These are phyloP conservation scores for Bombylius major DNA, from an alignment of 2,888 invertebrate genomes.

Conservation along the genomic window DNA sequence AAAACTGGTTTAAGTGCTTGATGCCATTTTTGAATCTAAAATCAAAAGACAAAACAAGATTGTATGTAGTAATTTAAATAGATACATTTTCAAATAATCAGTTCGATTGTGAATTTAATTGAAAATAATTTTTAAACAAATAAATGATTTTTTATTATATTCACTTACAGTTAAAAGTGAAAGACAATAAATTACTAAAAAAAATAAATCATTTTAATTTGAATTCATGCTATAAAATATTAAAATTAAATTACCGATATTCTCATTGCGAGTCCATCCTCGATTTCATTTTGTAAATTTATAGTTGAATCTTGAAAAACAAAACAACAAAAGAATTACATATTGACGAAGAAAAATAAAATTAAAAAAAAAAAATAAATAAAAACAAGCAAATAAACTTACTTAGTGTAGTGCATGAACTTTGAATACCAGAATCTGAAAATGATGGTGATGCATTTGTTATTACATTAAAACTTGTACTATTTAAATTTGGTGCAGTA, in stretches of 20 bases:
- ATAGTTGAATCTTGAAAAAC: background rate
- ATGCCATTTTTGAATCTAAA: slow-evolving; percentile 31
- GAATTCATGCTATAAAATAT: no score
- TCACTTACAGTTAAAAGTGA: no score
- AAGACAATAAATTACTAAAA: no score
- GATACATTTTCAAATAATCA: no score
- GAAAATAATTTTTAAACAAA: no score
- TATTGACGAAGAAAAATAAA: background rate
- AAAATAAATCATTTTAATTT: no score
- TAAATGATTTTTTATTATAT: no score
- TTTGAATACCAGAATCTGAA: background rate
- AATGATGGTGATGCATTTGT: background rate
- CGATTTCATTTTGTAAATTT: background rate
- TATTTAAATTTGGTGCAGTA: background rate
- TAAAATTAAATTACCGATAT: no score
- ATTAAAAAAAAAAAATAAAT: background rate
- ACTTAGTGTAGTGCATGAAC: background rate
- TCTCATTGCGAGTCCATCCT: background rate
- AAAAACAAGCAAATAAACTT: no score
- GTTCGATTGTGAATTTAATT: no score
- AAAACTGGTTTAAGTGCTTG: slow-evolving; percentile 26
- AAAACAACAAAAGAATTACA: background rate
- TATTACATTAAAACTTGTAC: background rate
- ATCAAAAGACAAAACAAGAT: slow-evolving; percentile 1
- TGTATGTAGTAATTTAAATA: background rate